Conservation (phyloP, 2,888 invertebrate genomes). For the Polydesmus complanatus region DNA sequence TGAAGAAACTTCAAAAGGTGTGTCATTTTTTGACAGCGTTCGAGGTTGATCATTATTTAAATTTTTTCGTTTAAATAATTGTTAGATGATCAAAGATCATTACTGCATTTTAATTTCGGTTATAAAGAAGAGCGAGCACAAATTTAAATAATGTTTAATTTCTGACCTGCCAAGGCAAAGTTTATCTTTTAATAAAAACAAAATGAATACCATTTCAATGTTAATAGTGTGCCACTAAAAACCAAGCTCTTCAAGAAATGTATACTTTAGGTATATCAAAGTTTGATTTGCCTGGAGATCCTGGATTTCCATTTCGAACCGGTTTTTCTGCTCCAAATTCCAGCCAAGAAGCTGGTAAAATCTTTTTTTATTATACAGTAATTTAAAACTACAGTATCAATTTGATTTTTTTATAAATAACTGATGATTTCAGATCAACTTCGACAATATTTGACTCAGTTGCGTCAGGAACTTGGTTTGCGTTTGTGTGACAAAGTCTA, state of each 20-base stretch:
- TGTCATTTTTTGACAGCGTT: too few species aligned
- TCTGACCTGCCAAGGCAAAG: not conserved
- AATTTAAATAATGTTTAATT: not conserved
- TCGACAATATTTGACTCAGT: conserved; percentile 82
- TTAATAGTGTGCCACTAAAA: conserved; percentile 61
- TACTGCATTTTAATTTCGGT: not conserved
- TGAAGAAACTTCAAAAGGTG: conserved; percentile 76
- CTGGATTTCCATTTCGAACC: conserved; percentile 85
- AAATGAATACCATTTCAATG: not conserved
- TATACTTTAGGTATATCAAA: conserved; percentile 84
- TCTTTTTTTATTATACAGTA: not conserved
- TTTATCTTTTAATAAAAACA: not conserved
- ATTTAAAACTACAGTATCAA: not conserved
- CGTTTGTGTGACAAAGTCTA: conserved; percentile 87
- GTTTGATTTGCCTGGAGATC: conserved; percentile 92
- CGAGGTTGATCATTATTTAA: too few species aligned
- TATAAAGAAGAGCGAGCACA: not conserved
- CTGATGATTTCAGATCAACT: conserved; percentile 52
- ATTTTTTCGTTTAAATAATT: too few species aligned
- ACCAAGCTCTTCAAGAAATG: conserved; percentile 83
- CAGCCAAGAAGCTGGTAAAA: conserved; percentile 60
- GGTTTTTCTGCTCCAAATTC: conserved; percentile 78
- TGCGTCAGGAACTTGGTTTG: conserved; percentile 86
- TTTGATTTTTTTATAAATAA: conserved; percentile 6
- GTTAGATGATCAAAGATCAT: too few species aligned